These are phyloP conservation scores for Anoplius nigerrimus DNA, from an alignment of 2,888 invertebrate genomes.

Conservation along the genomic window DNA sequence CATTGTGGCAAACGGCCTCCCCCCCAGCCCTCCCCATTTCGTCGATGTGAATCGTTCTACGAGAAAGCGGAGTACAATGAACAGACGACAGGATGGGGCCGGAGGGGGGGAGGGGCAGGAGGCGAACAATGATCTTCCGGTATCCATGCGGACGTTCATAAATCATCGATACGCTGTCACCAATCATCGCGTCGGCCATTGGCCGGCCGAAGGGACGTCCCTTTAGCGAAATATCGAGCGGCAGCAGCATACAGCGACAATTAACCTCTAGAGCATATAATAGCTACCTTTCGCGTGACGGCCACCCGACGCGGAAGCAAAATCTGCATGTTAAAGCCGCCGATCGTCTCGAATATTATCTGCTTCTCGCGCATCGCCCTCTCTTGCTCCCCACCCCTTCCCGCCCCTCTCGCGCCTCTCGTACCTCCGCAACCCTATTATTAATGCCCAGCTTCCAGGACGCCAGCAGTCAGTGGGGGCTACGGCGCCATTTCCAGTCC, in stretches of 20 bases:
- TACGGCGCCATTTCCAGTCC: background rate
- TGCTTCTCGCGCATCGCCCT: too few relatives aligned
- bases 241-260: background rate
- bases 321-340: constrained; percentile 4
- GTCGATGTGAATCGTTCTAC: constrained; percentile 15
- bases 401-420: background rate
- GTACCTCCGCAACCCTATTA: background rate
- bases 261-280: constrained; percentile 1
- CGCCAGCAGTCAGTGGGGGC: background rate
- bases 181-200: constrained; percentile 32
- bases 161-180: constrained; percentile 33
- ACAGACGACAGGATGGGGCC: constrained; percentile 17
- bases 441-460: background rate
- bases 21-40: too few relatives aligned
- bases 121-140: constrained; percentile 49
- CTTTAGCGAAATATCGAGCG: constrained; percentile 7
- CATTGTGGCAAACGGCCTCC: constrained; percentile 19
- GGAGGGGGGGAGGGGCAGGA: too few relatives aligned
- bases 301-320: background rate
- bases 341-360: background rate
- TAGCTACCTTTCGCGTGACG: background rate
- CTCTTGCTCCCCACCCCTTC: too few relatives aligned
- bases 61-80: constrained; percentile 35
- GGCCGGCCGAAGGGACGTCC: background rate
- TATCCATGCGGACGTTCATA: constrained; percentile 33